phyloP scores from a whole-genome alignment of 2,113 vertebrate genomes.

The Muntiacus muntjak region DNA sequence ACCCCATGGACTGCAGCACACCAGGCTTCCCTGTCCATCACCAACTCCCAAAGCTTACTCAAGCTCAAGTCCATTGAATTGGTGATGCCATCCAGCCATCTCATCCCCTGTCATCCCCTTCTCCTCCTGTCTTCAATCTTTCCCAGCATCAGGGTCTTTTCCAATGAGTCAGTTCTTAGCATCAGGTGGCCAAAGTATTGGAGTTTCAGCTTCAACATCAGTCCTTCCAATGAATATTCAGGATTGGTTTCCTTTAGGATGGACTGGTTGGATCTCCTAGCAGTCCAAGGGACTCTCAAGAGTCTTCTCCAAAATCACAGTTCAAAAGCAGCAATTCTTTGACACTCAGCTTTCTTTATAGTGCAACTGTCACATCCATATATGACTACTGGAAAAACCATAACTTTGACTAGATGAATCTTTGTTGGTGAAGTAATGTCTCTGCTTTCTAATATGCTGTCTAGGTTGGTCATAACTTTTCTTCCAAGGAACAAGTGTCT shows the following conservation, averaged over 20 bases:
- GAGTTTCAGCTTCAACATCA: background rate
- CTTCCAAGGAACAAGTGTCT: background rate
- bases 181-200: background rate
- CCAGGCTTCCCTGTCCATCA: background rate
- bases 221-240: background rate
- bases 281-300: background rate
- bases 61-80: background rate
- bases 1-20: no score
- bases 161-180: background rate
- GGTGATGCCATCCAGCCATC: background rate
- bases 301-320: background rate
- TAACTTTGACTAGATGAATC: background rate
- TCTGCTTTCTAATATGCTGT: background rate
- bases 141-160: background rate
- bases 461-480: background rate
- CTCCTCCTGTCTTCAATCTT: background rate
- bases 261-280: background rate
- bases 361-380: background rate
- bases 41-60: background rate
- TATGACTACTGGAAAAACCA: background rate
- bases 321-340: background rate
- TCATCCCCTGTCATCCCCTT: background rate
- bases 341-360: background rate
- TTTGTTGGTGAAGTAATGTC: background rate
- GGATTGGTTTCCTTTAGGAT: accelerated